A percentile compares a stretch with the other conserved stretches of the same genome.
Evolutionary conservation across 2,797 vertebrate species (phyloP).

Genomic region (Phoxinus dragarum): DNA sequence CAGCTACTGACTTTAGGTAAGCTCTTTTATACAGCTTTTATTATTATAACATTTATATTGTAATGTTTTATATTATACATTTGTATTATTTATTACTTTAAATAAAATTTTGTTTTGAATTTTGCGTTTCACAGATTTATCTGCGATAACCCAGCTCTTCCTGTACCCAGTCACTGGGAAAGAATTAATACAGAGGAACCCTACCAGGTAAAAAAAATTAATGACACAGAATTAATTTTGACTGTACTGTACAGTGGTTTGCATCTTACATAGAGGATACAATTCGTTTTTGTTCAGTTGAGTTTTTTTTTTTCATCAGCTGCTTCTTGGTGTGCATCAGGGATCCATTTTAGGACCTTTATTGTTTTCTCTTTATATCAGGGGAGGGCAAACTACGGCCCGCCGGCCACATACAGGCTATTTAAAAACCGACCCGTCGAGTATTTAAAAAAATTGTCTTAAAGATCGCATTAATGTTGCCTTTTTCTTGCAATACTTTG

Average conservation of each 20-base stretch:
- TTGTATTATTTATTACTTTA: background rate
- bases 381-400: no score
- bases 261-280: background rate
- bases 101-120: background rate
- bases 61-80: background rate
- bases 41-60: background rate
- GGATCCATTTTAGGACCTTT: background rate
- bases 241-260: background rate
- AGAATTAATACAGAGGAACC: slow-evolving; percentile 91
- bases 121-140: slow-evolving; percentile 83
- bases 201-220: slow-evolving; percentile 83
- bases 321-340: background rate
- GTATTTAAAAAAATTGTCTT: no score
- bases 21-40: background rate
- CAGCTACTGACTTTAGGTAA: slow-evolving; percentile 93
- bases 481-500: no score
- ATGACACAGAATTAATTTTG: background rate
- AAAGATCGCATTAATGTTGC: no score
- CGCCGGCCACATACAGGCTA: no score
- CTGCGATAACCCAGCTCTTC: slow-evolving; percentile 94
- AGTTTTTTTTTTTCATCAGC: no score
- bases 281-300: background rate
- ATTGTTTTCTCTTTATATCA: background rate
- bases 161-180: slow-evolving; percentile 95
- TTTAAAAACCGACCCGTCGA: no score